Evolutionary conservation across 2,888 invertebrate species (phyloP), one percentile per base, ranked within the genome.

Genomic region (Habroteleia sp.): DNA sequence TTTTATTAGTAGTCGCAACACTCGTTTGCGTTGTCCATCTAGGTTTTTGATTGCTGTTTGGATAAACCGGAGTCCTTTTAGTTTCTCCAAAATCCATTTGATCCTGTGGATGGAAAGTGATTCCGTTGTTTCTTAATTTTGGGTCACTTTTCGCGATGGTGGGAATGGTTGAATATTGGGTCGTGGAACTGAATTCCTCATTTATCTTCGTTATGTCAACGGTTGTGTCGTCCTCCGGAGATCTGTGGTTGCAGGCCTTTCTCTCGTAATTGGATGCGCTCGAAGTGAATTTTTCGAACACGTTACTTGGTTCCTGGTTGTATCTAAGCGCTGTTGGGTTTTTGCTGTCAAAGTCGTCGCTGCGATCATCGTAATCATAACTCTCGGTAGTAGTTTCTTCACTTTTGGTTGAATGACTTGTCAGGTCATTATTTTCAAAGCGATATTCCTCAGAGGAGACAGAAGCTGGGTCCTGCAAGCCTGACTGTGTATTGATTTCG

Each of bases 181-280:
- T 60, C 8, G 58, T 58, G 8, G 69, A 8, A 27, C 60, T 69
- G 4, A 69, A 60, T 13, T 62, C 62, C 33, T 71, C 46, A 29
- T 62, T 71, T 6, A 62, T 60, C 14, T 46, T 46, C 3, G 58
- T 52, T 27, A 42, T 52, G 4, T 69, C 69, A 7, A 58, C 8
- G 0, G 27, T 17, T 0, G 25, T 29, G 7, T 60, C 35, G n/a
- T 46, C 52, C 8, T 39, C 39, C 44, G 27, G 29, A 1, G 44
- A 17, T n/a, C 8, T 20, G 7, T 73, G 48, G n/a, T 10, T 37
- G 44, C 66, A 71, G 13, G 20, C 31, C 5, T 35, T 68, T 10
- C 35, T 37, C 4, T 5, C 20, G 16, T 29, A 5, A 1, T 27
- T 13, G 2, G 39, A 10, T 42, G 10, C 37, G 8, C 4, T 31